Base-by-base conservation (phyloP, 2,113 vertebrate species). In the Sminthopsis crassicaudata region DNA sequence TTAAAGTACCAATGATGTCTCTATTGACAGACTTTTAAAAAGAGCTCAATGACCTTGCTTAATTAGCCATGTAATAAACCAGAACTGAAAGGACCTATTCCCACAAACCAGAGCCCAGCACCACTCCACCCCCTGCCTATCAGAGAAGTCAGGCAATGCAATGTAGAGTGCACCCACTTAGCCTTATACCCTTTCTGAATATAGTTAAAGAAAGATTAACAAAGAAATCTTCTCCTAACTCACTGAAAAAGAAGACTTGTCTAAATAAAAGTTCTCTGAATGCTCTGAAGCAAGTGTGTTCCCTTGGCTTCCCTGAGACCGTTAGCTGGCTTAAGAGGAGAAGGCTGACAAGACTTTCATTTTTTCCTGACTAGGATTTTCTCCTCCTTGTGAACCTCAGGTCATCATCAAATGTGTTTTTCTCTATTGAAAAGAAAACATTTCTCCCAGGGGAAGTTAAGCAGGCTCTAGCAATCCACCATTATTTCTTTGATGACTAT, bases 11-110 rank as follows among this genome's bases (percentile, higher is more conserved):
- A 93, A 94, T 94, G 97, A 98, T 95, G 98, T 97, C 95, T 98
- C 98, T 98, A 97, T 97, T 97, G 98, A 97, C 97, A 96, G 96
- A 91, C 96, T 98, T 95, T 84, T 90, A 96, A 97, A 98, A 98
- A 97, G 96, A 95, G 96, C 97, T 96, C 46, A 92, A 95, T 98
- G 98, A 98, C 98, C 98, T 98, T 97, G 98, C 97, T 98, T 98
- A 98, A 98, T 98, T 98, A 99, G 98, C 98, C 98, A 97, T 98
- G 97, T 98, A 99, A 98, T 98, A 98, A 98, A 98, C 94, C 98
- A 98, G 98, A 98, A 97, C 97, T 96, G 96, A 98, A 98, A 98
- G 97, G 97, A 90, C 98, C 94, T 96, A 97, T 98, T 98, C 98
- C 98, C 98, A 98, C 97, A 98, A 96, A 98, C 98, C 96, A 60